Conservation (phyloP, 2,888 invertebrate genomes). For the Hoplodrina blanda region DNA sequence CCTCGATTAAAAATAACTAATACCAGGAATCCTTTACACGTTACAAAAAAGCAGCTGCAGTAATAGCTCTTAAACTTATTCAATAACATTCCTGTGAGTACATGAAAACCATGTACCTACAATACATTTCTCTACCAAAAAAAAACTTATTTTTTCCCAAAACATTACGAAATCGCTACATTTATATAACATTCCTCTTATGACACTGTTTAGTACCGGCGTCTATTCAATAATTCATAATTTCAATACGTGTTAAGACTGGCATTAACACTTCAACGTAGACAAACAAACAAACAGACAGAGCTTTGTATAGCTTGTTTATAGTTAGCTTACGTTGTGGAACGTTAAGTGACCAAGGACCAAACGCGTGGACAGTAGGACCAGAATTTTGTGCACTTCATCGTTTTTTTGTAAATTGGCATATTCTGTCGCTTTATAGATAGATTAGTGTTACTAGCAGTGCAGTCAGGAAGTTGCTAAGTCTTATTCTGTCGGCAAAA, state of each 20-base stretch:
- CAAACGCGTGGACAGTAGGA: not conserved
- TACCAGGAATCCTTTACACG: no score
- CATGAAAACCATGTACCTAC: not conserved
- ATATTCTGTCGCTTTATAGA: not conserved
- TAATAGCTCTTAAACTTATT: conserved; percentile 1
- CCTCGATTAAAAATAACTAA: no score
- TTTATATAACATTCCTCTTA: conserved; percentile 65
- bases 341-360: not conserved
- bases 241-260: conserved; percentile 83
- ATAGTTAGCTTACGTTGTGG: conserved; percentile 56
- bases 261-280: conserved; percentile 82
- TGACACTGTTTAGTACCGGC: conserved; percentile 68
- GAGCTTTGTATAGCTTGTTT: conserved; percentile 46
- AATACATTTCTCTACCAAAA: not conserved
- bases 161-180: conserved; percentile 49
- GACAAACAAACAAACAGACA: conserved; percentile 80
- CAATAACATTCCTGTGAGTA: not conserved
- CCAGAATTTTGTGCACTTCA: not conserved
- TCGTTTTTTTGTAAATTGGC: not conserved
- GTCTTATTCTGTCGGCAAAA: no score
- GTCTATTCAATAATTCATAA: conserved; percentile 86
- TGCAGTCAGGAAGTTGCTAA: no score
- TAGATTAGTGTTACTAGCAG: no score
- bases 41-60: not conserved
- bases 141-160: conserved; percentile 4